A percentile compares a stretch with the other conserved stretches of the same genome.
Conservation (phyloP, 2,113 vertebrate genomes). For the Tautogolabrus adspersus region DNA sequence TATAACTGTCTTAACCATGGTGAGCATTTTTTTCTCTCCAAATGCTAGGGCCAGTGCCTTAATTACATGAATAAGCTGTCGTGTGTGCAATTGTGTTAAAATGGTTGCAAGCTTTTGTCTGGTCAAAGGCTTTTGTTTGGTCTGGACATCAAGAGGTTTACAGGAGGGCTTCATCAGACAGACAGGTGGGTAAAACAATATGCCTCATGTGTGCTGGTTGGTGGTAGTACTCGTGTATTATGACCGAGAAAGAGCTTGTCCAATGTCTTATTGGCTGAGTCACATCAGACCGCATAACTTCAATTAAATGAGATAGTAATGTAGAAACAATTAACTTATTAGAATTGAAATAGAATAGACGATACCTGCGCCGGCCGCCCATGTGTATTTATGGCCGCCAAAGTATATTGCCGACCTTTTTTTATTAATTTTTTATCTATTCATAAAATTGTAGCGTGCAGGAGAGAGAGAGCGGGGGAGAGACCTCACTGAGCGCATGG, state of each 20-base stretch:
- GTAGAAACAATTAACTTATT: no score
- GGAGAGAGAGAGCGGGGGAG: no score
- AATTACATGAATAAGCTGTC: conserved; percentile 38
- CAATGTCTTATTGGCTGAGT: conserved; percentile 1
- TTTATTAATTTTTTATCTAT: no score
- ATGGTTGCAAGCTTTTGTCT: conserved; percentile 28
- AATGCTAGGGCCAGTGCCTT: conserved; percentile 7
- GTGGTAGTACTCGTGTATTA: conserved; percentile 4
- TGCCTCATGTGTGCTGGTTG: neutral
- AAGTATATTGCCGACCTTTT: no score
- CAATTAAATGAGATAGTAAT: no score
- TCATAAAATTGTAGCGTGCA: no score
- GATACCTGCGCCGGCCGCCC: no score
- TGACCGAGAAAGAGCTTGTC: neutral
- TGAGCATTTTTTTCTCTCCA: conserved; percentile 4
- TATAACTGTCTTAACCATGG: conserved; percentile 25
- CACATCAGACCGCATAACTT: neutral
- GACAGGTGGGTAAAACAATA: neutral
- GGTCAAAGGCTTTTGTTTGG: conserved; percentile 49
- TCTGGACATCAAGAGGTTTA: conserved; percentile 53
- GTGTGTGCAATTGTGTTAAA: conserved; percentile 26
- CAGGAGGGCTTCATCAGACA: conserved; percentile 35
- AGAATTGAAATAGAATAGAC: no score
- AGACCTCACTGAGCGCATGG: no score
- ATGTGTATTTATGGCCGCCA: no score